Evolutionary conservation across 2,113 vertebrate species (phyloP), one percentile per base, ranked within the genome.

Genomic region (Aldabrachelys gigantea): DNA sequence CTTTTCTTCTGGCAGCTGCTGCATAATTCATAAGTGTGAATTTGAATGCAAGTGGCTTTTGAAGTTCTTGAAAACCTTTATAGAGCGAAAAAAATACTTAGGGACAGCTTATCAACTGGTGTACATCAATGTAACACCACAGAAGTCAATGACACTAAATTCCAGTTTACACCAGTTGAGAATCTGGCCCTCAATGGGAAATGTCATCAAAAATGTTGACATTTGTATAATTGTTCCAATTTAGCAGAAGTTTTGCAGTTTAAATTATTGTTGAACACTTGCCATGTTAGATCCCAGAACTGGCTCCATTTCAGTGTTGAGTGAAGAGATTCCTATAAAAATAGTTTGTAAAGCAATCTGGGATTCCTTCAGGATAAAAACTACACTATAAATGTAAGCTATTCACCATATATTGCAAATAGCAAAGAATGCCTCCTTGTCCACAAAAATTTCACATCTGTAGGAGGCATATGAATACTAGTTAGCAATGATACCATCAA

Each of bases 291-390:
- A 93, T 11, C 44, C 89, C 44, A 78, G 86, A 65, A 82, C 25
- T 38, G 81, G 85, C 89, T 95, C 41, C 0, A 2, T 69, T 87
- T 84, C 86, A 93, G 62, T 5, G 10, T 92, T 21, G 83, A 93
- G 80, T 82, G 87, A 91, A 89, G 85, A 16, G 62, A 86, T 82
- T 93, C 89, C 80, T 89, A 38, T 72, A 94, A 96, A 96, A 95
- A 94, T 54, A 4, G 3, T 86, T 82, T 89, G 78, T 89, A 96
- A 94, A 93, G 91, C 86, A 84, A 62, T 76, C n/a, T 29, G 89
- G 53, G 88, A 94, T 82, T 89, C 84, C 82, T 89, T 85, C 86
- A 81, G 1, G 27, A 90, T 92, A 92, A 96, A 96, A 95, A 76
- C 86, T 85, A 80, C 82, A 95, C 78, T 87, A 59, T 79, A 59